Conservation (phyloP, 92 coral and sea anemone genomes). For the Desmophyllum pertusum region DNA sequence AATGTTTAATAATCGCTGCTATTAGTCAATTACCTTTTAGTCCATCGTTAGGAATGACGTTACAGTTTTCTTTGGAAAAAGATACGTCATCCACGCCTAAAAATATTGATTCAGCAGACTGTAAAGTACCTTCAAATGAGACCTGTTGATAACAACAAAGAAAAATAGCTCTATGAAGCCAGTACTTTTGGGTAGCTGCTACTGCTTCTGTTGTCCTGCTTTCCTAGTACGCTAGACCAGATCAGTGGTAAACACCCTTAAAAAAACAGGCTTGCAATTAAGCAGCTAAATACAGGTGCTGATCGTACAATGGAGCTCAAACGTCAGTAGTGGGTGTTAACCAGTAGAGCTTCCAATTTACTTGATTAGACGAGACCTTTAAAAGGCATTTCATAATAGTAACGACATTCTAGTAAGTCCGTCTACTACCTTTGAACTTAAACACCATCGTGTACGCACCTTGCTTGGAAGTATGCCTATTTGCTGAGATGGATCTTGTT, state of each 20-base stretch:
- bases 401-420: too few species aligned
- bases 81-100: slow-evolving; percentile 40
- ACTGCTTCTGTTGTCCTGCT: too few species aligned
- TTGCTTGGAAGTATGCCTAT: too few species aligned
- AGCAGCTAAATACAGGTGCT: background rate
- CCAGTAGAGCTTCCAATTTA: background rate
- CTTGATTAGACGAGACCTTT: background rate
- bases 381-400: too few species aligned
- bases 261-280: background rate
- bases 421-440: too few species aligned
- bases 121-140: slow-evolving; percentile 18
- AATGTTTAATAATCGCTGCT: background rate
- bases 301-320: background rate
- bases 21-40: background rate
- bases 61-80: slow-evolving; percentile 24
- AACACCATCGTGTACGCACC: too few species aligned
- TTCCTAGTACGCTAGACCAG: background rate
- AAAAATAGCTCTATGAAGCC: too few species aligned
- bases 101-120: background rate
- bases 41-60: slow-evolving; percentile 20
- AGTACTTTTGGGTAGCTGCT: too few species aligned
- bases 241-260: background rate
- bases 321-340: background rate
- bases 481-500: too few species aligned
- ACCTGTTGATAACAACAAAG: slow-evolving; percentile 1